These are phyloP conservation scores for Platalea minor DNA, from an alignment of 2,797 vertebrate species.

Conservation along the genomic window DNA sequence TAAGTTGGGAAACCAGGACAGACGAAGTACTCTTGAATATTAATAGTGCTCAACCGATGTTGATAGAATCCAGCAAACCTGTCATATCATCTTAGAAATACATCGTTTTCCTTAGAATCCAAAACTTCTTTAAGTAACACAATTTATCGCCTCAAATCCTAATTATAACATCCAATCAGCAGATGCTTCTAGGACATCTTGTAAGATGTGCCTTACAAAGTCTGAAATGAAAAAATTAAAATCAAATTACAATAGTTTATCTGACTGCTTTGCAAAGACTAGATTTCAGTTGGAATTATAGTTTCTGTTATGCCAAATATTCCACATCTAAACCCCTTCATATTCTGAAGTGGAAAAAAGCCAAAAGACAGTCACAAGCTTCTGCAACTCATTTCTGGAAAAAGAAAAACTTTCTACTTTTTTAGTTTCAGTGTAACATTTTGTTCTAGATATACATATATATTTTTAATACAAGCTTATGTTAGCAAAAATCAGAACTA, in stretches of 20 bases:
- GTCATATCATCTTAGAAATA: neutral
- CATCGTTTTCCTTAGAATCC: neutral
- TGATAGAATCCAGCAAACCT: neutral
- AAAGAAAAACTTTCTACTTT: neutral
- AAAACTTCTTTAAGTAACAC: neutral
- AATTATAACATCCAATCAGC: neutral
- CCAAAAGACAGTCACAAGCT: slow-evolving; percentile 1
- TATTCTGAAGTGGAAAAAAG: neutral
- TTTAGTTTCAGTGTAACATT: neutral
- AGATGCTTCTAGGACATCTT: neutral
- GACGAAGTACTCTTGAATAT: neutral
- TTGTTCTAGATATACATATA: neutral
- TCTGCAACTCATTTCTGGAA: neutral
- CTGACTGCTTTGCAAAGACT: neutral
- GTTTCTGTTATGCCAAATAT: neutral
- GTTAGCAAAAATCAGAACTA: neutral
- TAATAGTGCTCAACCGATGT: fast-evolving
- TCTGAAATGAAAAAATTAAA: neutral
- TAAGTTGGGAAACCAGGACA: neutral
- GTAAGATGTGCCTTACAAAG: neutral
- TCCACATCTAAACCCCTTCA: neutral
- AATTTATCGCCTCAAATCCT: neutral
- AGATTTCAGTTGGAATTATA: neutral
- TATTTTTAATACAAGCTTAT: neutral
- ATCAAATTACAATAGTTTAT: neutral